These are phyloP conservation scores for Catharus fuscescens DNA, from an alignment of 2,113 vertebrate species.

Conservation along the genomic window DNA sequence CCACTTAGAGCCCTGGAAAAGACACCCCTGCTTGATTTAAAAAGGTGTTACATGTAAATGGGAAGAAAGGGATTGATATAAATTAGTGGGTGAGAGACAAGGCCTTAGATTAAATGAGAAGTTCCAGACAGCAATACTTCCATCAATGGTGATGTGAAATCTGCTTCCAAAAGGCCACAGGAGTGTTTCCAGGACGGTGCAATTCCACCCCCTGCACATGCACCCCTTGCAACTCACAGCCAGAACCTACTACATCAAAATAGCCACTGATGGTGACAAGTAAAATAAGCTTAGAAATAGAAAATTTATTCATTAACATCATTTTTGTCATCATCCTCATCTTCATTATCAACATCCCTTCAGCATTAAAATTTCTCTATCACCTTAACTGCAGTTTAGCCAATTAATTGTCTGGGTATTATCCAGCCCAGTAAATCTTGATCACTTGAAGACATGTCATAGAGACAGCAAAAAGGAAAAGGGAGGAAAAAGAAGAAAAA, in stretches of 20 bases:
- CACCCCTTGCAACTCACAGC: not conserved
- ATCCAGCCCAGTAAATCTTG: not conserved
- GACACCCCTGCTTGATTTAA: not conserved
- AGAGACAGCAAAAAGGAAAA: not conserved
- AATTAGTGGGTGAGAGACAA: slow-evolving; percentile 6
- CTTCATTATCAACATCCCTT: not conserved
- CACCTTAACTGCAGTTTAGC: not conserved
- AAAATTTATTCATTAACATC: not conserved
- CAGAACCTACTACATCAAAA: not conserved
- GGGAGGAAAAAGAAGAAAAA: rapidly evolving
- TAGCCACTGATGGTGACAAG: not conserved
- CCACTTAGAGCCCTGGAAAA: not conserved
- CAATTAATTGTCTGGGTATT: not conserved
- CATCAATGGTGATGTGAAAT: not conserved
- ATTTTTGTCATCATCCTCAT: not conserved
- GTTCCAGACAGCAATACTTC: not conserved
- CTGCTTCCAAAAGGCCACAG: not conserved
- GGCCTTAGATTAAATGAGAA: not conserved
- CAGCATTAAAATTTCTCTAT: not conserved
- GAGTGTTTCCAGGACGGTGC: not conserved
- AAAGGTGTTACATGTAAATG: not conserved
- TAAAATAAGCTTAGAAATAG: not conserved
- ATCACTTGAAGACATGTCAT: not conserved
- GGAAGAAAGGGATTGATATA: slow-evolving; percentile 26
- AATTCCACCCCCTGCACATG: not conserved